Conservation (phyloP, 2,888 invertebrate species). For the Xylota segnis region DNA sequence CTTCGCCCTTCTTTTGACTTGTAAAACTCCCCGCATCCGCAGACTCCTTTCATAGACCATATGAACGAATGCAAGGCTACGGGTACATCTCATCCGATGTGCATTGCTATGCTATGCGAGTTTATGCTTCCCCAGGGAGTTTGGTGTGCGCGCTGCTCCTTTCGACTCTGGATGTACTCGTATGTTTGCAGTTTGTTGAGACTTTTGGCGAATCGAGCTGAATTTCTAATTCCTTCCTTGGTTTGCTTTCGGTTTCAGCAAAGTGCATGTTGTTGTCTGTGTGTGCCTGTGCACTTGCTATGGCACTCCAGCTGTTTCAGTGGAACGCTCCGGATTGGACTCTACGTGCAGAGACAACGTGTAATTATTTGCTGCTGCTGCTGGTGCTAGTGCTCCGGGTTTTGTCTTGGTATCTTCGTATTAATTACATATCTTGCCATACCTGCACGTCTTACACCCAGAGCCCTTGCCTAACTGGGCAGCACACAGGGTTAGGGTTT, state of each 20-base stretch:
- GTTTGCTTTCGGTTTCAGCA: constrained; percentile 56
- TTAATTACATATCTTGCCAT: constrained; percentile 67
- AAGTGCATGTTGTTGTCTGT: neutral
- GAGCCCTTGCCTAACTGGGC: constrained; percentile 28
- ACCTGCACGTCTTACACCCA: constrained; percentile 58
- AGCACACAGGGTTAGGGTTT: constrained; percentile 18
- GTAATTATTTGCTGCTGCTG: constrained; percentile 73
- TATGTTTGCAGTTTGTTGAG: constrained; percentile 36
- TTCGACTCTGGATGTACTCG: constrained; percentile 40
- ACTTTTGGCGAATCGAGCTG: constrained; percentile 73
- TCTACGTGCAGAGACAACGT: constrained; percentile 67
- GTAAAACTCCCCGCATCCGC: constrained; percentile 33
- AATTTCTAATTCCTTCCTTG: constrained; percentile 73
- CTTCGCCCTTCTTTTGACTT: constrained; percentile 64
- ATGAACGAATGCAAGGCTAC: constrained; percentile 20
- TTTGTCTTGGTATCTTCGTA: constrained; percentile 56
- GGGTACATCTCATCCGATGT: constrained; percentile 30
- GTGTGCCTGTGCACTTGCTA: constrained; percentile 49
- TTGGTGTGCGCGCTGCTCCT: constrained; percentile 60
- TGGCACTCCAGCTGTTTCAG: constrained; percentile 65
- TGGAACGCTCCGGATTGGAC: constrained; percentile 39
- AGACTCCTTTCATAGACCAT: constrained; percentile 26
- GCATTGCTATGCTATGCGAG: constrained; percentile 72
- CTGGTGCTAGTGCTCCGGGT: constrained; percentile 53
- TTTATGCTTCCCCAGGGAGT: constrained; percentile 75